phyloP scores from a whole-genome alignment of 2,888 invertebrate genomes.

The Pterostichus madidus region DNA sequence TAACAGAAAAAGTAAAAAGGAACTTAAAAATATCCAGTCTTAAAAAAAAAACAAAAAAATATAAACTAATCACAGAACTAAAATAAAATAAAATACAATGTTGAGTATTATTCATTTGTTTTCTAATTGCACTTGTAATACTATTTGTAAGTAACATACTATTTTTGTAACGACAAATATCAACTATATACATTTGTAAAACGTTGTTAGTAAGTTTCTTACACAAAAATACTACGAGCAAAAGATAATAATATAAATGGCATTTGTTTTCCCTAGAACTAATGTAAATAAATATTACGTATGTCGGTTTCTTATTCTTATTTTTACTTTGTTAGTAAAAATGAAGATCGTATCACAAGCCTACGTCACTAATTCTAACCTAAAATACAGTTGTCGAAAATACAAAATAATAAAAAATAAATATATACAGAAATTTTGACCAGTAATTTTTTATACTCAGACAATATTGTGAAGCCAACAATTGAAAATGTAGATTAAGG shows the following conservation, averaged over 20 bases:
- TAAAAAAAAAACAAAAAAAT: not conserved
- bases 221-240: too few relatives aligned
- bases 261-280: not conserved
- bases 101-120: constrained; percentile 6
- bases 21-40: not conserved
- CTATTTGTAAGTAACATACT: not conserved
- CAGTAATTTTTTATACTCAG: too few relatives aligned
- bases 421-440: too few relatives aligned
- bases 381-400: not conserved
- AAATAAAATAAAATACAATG: not conserved
- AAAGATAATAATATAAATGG: too few relatives aligned
- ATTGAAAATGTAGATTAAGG: too few relatives aligned
- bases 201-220: not conserved
- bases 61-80: not conserved
- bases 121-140: constrained; percentile 13
- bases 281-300: constrained; percentile 43
- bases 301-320: constrained; percentile 18
- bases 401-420: too few relatives aligned
- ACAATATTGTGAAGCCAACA: too few relatives aligned
- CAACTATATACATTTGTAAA: not conserved
- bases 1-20: not conserved
- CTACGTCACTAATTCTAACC: not conserved
- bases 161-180: too few relatives aligned
- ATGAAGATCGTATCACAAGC: not conserved
- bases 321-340: not conserved